Conservation (phyloP, 2,113 vertebrate genomes). For the Leptobrachium leishanense region DNA sequence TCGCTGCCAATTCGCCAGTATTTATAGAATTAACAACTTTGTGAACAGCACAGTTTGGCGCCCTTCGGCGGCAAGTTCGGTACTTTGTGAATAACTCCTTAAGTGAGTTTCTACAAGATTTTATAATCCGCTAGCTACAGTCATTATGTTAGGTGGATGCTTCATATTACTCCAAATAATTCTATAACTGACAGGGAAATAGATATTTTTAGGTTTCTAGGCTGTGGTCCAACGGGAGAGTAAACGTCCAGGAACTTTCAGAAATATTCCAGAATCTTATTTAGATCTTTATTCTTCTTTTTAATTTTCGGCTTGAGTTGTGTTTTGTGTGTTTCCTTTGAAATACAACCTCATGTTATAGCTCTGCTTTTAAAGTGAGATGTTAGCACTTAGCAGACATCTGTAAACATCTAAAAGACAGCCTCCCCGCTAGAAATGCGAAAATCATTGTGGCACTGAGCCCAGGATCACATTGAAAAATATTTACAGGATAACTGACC, state of each 20-base stretch:
- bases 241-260: conserved; percentile 70
- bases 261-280: conserved; percentile 70
- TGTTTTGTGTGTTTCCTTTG: conserved; percentile 75
- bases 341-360: conserved; percentile 80
- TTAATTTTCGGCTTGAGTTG: conserved; percentile 79
- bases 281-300: conserved; percentile 72
- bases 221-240: conserved; percentile 68
- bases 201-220: conserved; percentile 63
- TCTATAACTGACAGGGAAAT: conserved; percentile 61
- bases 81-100: conserved; percentile 7
- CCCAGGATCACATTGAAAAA: conserved; percentile 6
- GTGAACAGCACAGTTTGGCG: no score
- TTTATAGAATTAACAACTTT: no score
- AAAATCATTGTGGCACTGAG: conserved; percentile 13
- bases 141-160: conserved; percentile 63
- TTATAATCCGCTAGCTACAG: conserved; percentile 57
- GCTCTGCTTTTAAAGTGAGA: conserved; percentile 72
- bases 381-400: conserved; percentile 68
- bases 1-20: no score
- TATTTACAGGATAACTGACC: conserved; percentile 54
- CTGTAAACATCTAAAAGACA: conserved; percentile 19
- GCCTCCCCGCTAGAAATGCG: conserved; percentile 8
- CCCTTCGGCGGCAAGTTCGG: no score
- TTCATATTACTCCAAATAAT: conserved; percentile 56
- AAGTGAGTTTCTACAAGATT: conserved; percentile 68